These are phyloP conservation scores for Drymonia ruficornis DNA, from an alignment of 2,888 invertebrate genomes.

Conservation along the genomic window DNA sequence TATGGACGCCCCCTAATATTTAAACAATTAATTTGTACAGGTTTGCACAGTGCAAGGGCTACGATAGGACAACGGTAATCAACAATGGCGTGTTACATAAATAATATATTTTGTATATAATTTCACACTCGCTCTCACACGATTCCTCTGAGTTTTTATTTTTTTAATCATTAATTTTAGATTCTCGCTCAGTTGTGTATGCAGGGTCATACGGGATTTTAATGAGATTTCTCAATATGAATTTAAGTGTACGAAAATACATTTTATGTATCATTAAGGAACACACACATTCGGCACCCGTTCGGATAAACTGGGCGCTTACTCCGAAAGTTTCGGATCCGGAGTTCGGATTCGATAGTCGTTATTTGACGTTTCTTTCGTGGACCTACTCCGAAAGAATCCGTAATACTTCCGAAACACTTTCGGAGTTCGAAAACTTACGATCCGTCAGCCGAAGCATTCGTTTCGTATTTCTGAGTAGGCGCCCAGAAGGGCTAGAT, in stretches of 20 bases:
- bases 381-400: no score
- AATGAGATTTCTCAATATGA: neutral
- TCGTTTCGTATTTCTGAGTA: no score
- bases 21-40: neutral
- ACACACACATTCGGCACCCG: neutral
- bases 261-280: neutral
- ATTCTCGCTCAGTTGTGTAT: slow-evolving; percentile 26
- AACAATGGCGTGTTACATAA: slow-evolving; percentile 59
- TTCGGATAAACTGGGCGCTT: no score
- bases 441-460: no score
- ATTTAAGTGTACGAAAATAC: slow-evolving; percentile 10
- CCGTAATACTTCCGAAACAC: no score
- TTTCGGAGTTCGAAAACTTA: no score
- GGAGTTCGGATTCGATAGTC: no score
- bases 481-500: no score
- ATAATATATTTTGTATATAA: slow-evolving; percentile 61
- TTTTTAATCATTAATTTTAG: slow-evolving; percentile 39
- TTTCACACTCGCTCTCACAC: slow-evolving; percentile 38
- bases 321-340: no score
- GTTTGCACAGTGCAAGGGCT: slow-evolving; percentile 43
- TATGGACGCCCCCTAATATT: no score
- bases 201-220: slow-evolving; percentile 25
- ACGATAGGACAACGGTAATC: slow-evolving; percentile 31
- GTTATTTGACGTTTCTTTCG: no score
- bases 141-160: slow-evolving; percentile 43